These are phyloP conservation scores for Stenolophus ochropezus DNA, from an alignment of 2,888 invertebrate genomes.

Conservation along the genomic window DNA sequence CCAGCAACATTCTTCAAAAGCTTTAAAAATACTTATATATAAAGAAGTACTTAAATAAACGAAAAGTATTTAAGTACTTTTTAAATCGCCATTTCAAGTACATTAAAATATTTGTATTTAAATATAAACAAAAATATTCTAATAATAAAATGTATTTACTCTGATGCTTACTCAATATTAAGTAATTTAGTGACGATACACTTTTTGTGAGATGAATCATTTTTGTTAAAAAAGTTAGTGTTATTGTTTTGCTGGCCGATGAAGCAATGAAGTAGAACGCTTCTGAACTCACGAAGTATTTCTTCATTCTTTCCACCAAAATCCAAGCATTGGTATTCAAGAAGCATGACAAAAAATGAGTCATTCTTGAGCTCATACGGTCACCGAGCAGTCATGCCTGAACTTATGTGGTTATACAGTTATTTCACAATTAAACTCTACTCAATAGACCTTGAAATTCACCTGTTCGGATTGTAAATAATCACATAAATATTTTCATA, in stretches of 20 bases:
- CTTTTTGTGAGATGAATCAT: too few species aligned
- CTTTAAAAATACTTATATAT: too few species aligned
- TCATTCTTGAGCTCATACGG: conserved; percentile 2
- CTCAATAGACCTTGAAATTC: conserved; percentile 38
- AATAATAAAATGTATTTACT: too few species aligned
- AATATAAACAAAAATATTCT: too few species aligned
- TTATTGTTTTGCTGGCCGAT: background rate
- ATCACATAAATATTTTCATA: conserved; percentile 30
- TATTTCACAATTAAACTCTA: conserved; percentile 39
- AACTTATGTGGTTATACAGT: conserved; percentile 30
- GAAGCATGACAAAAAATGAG: conserved; percentile 13
- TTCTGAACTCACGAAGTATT: background rate
- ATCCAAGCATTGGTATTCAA: background rate
- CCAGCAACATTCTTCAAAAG: too few species aligned
- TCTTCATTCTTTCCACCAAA: background rate
- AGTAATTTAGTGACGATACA: too few species aligned
- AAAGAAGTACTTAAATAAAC: too few species aligned
- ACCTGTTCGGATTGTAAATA: conserved; percentile 17
- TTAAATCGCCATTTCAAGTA: too few species aligned
- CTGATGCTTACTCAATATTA: too few species aligned
- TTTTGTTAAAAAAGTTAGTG: background rate
- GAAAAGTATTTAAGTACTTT: too few species aligned
- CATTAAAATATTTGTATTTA: too few species aligned
- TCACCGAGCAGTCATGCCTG: background rate
- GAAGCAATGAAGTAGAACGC: background rate